Base-by-base conservation (phyloP, 64 coral and sea anemone genomes). In the Trachythela sp. region DNA sequence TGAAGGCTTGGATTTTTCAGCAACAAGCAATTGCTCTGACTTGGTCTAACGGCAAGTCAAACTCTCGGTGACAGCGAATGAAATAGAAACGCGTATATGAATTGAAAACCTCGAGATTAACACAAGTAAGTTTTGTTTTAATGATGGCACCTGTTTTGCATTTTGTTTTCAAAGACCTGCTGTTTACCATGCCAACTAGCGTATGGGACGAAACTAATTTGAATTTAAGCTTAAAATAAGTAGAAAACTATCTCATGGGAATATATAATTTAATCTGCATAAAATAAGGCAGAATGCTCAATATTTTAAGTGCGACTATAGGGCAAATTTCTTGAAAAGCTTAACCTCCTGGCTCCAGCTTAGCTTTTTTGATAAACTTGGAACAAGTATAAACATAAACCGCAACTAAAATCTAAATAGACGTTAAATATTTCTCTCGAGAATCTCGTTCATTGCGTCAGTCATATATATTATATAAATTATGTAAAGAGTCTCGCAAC, bases 151-250 rank as follows among this genome's bases (percentile, higher is more conserved):
- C 33, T 39, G 2, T 15, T 80, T 80, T 37, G 20, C 75, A 80
- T 80, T 80, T 80, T 35, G 31, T 80, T 39, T 5, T 80, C 13
- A 13, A 35, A 35, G 0, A 13, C 75, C 75, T 37, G 30, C 37
- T 80, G 71, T 80, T 80, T 80, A 10, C 75, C 34, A 36, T 80
- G 75, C 75, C 75, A 80, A 80, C 75, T 39, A 80, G 30, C 7
- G 15, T 4, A 35, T 37, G 37, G 75, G 13, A 35, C 68, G 33
- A 35, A 13, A 59, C 54, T 59, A 59, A 59, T 64, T n/a, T 64
- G 56, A 64, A 64, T 64, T 64, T 64, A 20, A 64, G 24, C 56
- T 26, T 64, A 9, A 80, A 2, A 80, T 39, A 35, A 80, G 30
- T 37, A 37, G 2, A 80, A 80, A 34, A 15, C 34, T 2, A 13